A percentile compares a stretch with the other conserved stretches of the same genome.
Evolutionary conservation across 2,888 invertebrate genomes (phyloP).

Genomic region (Spodoptera littoralis): DNA sequence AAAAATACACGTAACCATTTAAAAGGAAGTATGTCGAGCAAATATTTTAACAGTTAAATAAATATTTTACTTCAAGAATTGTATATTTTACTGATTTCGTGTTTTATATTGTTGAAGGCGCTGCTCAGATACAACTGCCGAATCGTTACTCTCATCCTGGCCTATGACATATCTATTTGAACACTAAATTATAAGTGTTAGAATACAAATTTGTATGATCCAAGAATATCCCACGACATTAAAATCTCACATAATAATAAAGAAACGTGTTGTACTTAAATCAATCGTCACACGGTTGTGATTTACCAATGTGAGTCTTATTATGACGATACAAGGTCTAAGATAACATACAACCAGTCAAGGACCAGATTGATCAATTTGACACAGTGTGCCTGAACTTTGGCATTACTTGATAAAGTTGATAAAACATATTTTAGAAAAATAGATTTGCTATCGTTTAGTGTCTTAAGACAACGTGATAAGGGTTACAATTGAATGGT

Average conservation of each 20-base stretch:
- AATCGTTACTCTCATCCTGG: not conserved
- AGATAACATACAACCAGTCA: constrained; percentile 27
- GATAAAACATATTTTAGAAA: constrained; percentile 36
- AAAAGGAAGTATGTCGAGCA: constrained; percentile 11
- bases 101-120: not conserved
- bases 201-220: constrained; percentile 40
- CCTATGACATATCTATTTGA: too few species aligned
- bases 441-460: constrained; percentile 24
- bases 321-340: constrained; percentile 48
- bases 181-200: not conserved
- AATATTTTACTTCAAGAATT: constrained; percentile 14
- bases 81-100: constrained; percentile 15
- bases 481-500: constrained; percentile 45
- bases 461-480: constrained; percentile 43
- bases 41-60: constrained; percentile 17
- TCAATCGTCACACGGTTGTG: constrained; percentile 16
- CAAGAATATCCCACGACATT: constrained; percentile 38
- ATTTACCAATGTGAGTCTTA: constrained; percentile 55
- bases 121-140: not conserved
- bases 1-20: constrained; percentile 15
- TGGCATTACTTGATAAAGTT: constrained; percentile 62
- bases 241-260: constrained; percentile 30
- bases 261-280: constrained; percentile 33
- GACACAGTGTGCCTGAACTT: constrained; percentile 61
- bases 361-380: constrained; percentile 57